These are phyloP conservation scores for Lates japonicus DNA, from an alignment of 2,797 vertebrate genomes.

Conservation along the genomic window DNA sequence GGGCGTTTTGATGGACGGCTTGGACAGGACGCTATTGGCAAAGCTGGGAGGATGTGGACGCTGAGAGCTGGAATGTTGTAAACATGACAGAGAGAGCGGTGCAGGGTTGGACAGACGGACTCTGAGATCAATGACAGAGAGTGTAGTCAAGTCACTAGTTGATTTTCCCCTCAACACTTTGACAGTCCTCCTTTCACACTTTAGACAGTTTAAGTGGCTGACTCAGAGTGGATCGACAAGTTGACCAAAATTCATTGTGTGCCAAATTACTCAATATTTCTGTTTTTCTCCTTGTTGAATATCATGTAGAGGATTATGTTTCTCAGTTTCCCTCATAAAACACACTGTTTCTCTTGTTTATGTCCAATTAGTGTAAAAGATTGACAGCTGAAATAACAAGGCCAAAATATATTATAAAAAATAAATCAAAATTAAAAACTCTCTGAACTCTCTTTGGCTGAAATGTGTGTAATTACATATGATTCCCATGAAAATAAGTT, in stretches of 20 bases:
- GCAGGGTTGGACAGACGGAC: slow-evolving; percentile 54
- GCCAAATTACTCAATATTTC: slow-evolving; percentile 37
- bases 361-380: slow-evolving; percentile 58
- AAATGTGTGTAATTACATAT: slow-evolving; percentile 56
- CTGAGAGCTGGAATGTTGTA: slow-evolving; percentile 53
- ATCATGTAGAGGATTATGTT: slow-evolving; percentile 55
- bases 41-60: slow-evolving; percentile 45
- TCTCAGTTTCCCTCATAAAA: slow-evolving; percentile 44
- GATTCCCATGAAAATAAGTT: slow-evolving; percentile 41
- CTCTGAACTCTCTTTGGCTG: too few species aligned
- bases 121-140: slow-evolving; percentile 62
- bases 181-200: slow-evolving; percentile 72
- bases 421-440: too few species aligned
- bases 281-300: slow-evolving; percentile 38
- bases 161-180: slow-evolving; percentile 57
- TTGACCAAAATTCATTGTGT: slow-evolving; percentile 45
- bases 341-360: slow-evolving; percentile 51
- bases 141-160: slow-evolving; percentile 52
- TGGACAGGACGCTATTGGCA: slow-evolving; percentile 53
- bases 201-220: slow-evolving; percentile 75
- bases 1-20: slow-evolving; percentile 61
- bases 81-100: slow-evolving; percentile 66
- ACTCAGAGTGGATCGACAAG: slow-evolving; percentile 42
- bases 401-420: slow-evolving; percentile 36
- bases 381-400: slow-evolving; percentile 51